Base-by-base conservation (phyloP, 2,113 vertebrate genomes). In the Scatophagus argus region DNA sequence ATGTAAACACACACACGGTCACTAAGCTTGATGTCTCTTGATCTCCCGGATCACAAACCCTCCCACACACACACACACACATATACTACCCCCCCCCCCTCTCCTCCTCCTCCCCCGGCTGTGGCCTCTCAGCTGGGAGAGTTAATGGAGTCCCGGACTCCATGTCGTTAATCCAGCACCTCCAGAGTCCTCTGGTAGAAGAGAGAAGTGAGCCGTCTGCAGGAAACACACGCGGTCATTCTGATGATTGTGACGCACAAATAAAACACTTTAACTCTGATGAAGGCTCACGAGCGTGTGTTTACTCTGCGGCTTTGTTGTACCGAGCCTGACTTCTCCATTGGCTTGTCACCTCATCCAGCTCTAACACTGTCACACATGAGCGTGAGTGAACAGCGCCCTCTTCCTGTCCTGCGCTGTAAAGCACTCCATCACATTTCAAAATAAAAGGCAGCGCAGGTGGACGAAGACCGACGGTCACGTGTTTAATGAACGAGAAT, bases 381-480 rank as follows among this genome's bases (percentile, higher is more conserved):
- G 6, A 0, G 2, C 34, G 7, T n/a, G 17, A n/a, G 2, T 1
- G 2, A 55, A 49, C 69, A 73, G 78, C 70, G 44, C 79, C 56
- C 62, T 51, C 75, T 51, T 14, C 12, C 61, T 17, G 73, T 2
- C 8, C 2, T 21, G 8, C 46, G 21, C 9, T 36, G 65, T 4
- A 63, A 31, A 38, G 2, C 11, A 77, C 29, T 2, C 3, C n/a
- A 10, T 27, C 31, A 49, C 0, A 27, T 68, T 81, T 77, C 78
- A 59, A 77, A 81, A 77, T 77, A 68, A 77, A 77, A 63, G 31
- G 55, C 46, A 60, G 52, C 66, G 12, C 52, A 61, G 56, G 71
- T 81, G 39, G 0, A 21, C 13, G 14, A 8, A 39, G 16, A 8
- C 66, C 0, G 17, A 29, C 10, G 3, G n/a, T 13, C 21, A 3